Base-by-base conservation (phyloP, 2,113 vertebrate genomes). In the Actenoides hombroni region DNA sequence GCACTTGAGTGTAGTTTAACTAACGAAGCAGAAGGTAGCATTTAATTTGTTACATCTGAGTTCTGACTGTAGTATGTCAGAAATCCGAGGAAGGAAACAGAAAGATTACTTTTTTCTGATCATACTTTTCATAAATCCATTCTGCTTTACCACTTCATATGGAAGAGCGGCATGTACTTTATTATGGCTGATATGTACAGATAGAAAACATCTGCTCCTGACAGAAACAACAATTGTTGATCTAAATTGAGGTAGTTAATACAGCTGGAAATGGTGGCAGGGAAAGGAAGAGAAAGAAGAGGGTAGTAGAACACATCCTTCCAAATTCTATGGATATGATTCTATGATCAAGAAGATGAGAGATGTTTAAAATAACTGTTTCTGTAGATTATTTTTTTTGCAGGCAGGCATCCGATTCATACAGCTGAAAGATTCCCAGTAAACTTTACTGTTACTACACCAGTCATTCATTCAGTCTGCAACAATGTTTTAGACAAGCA, bases 41-140 rank as follows among this genome's bases (percentile, higher is more conserved):
- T 46, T 84, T 56, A 0, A 21, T 60, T 57, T 20, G 8, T 19
- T 59, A n/a, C 4, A 35, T n/a, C 0, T 48, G 59, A 35, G 1
- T 80, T 44, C 20, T 44, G 13, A 40, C 0, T n/a, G 12, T 35
- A 44, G 70, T 26, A 19, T 64, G 33, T 37, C 33, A 53, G 39
- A 75, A 79, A 56, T 37, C 2, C 23, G 59, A 69, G 16, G 13
- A 78, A 64, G 3, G 28, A 5, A 87, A 35, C 3, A 69, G 18
- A 49, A 29, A 11, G 2, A 9, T 9, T 20, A 10, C 9, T 18
- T 67, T 12, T 42, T 46, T 26, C 0, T 17, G 25, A 21, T 59
- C 4, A 19, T 13, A 10, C 5, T 40, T 73, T 37, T 49, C 11
- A 73, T 61, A 14, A 80, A 49, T 23, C 11, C 11, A 48, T 68